Evolutionary conservation across 2,888 invertebrate species (phyloP), one percentile per base, ranked within the genome.

Genomic region (Synanthedon tipuliformis): DNA sequence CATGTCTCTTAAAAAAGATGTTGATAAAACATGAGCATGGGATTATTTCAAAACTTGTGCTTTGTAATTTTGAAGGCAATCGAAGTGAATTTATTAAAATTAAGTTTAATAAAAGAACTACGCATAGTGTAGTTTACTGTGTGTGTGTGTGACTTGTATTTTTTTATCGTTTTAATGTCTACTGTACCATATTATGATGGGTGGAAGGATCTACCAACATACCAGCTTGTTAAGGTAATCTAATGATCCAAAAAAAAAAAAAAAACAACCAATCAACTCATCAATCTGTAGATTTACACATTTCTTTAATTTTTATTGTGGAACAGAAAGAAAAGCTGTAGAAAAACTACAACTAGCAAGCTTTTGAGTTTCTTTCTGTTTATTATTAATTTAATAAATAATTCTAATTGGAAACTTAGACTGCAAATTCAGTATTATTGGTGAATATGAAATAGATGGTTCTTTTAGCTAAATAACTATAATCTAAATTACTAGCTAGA

Each of bases 141-240:
- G 73, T 86, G 75, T 86, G 75, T 75, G 77, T 87, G 84, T 87
- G 86, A 88, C 83, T 80, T 84, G 82, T 81, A 77, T 87, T 82
- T 79, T 86, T 86, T 83, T 75, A 81, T 76, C 72, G 81, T 74
- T 76, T 85, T 84, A 85, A 84, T 83, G 82, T 86, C 84, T 80
- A 79, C 84, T 87, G 71, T 81, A 81, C 82, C 83, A 73, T 84
- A 77, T 76, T 73, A 79, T 84, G 81, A 82, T 82, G 84, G 81
- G 77, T 84, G 88, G 86, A 89, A 90, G 90, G 89, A 90, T 84
- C 89, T 90, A 87, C 90, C 89, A 82, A 88, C 89, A 84, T 89
- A 89, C 87, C 90, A 89, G 88, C 90, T 90, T 86, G 85, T 89
- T 84, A 90, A 90, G 90, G 90, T 89, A 89, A 89, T 70, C 68